Percentiles rank a stretch among this genome's conserved stretches.
Conservation (phyloP, 2,113 vertebrate species). For the Proteles cristata region DNA sequence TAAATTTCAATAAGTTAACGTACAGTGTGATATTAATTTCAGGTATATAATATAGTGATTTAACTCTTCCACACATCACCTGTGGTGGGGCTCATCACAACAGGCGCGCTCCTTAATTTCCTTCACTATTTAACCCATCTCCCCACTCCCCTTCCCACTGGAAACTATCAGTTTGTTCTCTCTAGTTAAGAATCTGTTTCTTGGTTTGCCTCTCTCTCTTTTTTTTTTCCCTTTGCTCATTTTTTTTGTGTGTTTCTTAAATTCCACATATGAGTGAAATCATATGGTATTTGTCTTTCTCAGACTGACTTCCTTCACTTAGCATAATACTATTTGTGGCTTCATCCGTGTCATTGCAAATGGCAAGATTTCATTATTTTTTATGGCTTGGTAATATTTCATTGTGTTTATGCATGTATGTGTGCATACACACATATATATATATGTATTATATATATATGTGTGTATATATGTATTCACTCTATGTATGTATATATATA, state of each 20-base stretch:
- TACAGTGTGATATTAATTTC: neutral
- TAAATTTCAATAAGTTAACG: neutral
- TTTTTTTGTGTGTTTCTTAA: neutral
- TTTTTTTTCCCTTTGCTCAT: neutral
- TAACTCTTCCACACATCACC: neutral
- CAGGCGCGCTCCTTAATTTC: neutral
- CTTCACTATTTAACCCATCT: neutral
- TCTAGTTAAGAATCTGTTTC: neutral
- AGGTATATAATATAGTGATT: neutral
- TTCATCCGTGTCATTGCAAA: neutral
- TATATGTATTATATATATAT: too few relatives aligned
- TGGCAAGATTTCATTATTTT: neutral
- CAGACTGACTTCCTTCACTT: neutral
- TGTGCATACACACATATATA: too few relatives aligned
- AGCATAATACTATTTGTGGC: neutral
- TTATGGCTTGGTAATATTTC: neutral
- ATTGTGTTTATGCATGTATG: neutral
- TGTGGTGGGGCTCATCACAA: neutral
- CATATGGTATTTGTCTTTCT: neutral
- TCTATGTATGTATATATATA: too few relatives aligned
- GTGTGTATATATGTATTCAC: too few relatives aligned
- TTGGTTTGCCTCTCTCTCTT: neutral
- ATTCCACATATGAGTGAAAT: neutral
- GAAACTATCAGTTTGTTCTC: neutral
- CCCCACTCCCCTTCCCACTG: neutral